Base-by-base conservation (phyloP, 2,888 invertebrate species). In the Cheilosia pagana region DNA sequence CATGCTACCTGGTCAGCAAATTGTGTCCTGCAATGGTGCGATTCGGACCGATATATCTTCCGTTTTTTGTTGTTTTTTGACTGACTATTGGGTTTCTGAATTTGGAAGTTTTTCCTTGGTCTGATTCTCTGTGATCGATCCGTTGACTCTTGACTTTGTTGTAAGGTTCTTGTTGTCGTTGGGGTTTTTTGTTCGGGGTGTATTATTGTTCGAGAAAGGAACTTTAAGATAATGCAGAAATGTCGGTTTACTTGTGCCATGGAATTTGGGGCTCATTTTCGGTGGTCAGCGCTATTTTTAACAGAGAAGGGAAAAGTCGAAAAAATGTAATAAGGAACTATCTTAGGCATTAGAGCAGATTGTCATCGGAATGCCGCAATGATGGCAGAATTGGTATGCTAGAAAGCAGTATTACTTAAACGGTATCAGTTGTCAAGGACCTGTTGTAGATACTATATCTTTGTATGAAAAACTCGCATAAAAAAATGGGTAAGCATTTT, bases 151-250 rank as follows among this genome's bases (percentile, higher is more conserved):
- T 85, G 70, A 85, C 67, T 85, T 70, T 70, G 68, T 79, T 63
- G 79, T 74, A 70, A 63, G 74, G 68, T 60, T 79, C 63, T 68
- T 75, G 81, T 75, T 28, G 50, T 71, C 71, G 81, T 75, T 28
- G 50, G 67, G 68, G 72, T 50, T 81, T 67, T 70, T 60, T 65
- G 28, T 48, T 43, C 45, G 35, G 52, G 50, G 63, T 83, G 83
- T 83, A 60, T 79, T 83, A 63, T 83, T 74, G 67, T 74, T 74
- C 48, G 62, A 43, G 78, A 82, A 78, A 79, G 83, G 83, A 86
- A 87, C 81, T 86, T 87, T 87, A 86, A 87, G 87, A 87, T 86
- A 87, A 88, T 88, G 87, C 87, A 88, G 87, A 88, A 88, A 88
- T 88, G 87, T 85, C 86, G 88, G 86, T 86, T 87, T 85, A 79